Base-by-base conservation (phyloP, 2,797 vertebrate species). In the Peromyscus eremicus region DNA sequence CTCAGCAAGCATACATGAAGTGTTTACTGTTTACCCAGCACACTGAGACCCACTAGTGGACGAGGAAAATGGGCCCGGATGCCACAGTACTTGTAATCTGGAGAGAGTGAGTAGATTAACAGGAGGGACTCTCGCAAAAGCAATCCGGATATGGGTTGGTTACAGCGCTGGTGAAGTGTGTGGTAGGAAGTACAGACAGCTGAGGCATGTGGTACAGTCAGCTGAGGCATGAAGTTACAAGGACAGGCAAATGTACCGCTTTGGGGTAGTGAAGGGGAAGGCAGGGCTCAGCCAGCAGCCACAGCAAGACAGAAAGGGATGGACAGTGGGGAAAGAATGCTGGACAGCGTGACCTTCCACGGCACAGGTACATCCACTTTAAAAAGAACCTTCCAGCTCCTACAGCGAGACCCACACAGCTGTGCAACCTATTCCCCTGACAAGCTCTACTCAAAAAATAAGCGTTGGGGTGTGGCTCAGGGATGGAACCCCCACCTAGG, bases 121-220 rank as follows among this genome's bases (percentile, higher is more conserved):
- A n/a, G 34, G 43, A 25, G 46, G 32, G 46, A 14, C 84, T 70
- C 19, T 52, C 6, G 27, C 46, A 52, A 70, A 6, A 32, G 34
- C 1, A 13, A 43, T 2, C 14, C 0, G 32, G 27, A 43, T 66
- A 46, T 4, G 0, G 9, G 1, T 0, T 2, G 14, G 27, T 43
- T 14, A 34, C 66, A 27, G 14, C 3, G 0, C 55, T 11, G 75
- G 29, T 66, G 55, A 46, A 46, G 52, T 6, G 14, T 8, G 32
- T 7, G 55, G 9, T 1, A 11, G 7, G 34, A 82, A 4, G 37
- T 46, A 32, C 60, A 29, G 84, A 46, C 34, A 60, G 40, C 32
- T n/a, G 2, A 11, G 43, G 19, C 9, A 19, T 27, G 43, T 6
- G 43, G n/a, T 46, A 37, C 60, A 32, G 84, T 62, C 34, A 60